Conservation (phyloP, 2,113 vertebrate species). For the Eonycteris spelaea region DNA sequence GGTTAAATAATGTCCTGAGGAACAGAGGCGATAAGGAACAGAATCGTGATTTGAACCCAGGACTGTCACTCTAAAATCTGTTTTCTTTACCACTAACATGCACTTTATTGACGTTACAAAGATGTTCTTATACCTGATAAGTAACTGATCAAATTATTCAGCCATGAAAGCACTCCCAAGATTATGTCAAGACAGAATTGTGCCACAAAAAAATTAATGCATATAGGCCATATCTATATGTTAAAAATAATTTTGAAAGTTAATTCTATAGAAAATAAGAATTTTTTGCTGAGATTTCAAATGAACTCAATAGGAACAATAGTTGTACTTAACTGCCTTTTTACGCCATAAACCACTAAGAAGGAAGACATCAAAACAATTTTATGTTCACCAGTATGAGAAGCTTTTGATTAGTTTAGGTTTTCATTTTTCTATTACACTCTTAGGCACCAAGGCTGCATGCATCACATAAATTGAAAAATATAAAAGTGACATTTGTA, state of each 20-base stretch:
- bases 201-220: conserved; percentile 25
- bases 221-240: not conserved
- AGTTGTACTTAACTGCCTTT: not conserved
- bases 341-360: not conserved
- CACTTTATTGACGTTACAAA: not conserved
- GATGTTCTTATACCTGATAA: not conserved
- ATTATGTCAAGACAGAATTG: not conserved
- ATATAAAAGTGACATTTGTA: conserved; percentile 47
- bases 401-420: conserved; percentile 43
- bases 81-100: not conserved
- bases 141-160: not conserved
- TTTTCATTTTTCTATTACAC: conserved; percentile 26
- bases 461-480: conserved; percentile 41
- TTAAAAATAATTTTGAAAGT: conserved; percentile 38
- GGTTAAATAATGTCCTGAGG: not conserved
- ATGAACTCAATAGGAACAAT: not conserved
- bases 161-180: not conserved
- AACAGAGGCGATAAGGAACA: not conserved
- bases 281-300: conserved; percentile 26
- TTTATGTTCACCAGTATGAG: not conserved
- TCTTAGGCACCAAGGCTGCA: not conserved
- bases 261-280: conserved; percentile 4
- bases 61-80: not conserved
- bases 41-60: not conserved
- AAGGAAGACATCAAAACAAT: not conserved